Evolutionary conservation across 2,113 vertebrate genomes (phyloP).

Genomic region (Pteronura brasiliensis): DNA sequence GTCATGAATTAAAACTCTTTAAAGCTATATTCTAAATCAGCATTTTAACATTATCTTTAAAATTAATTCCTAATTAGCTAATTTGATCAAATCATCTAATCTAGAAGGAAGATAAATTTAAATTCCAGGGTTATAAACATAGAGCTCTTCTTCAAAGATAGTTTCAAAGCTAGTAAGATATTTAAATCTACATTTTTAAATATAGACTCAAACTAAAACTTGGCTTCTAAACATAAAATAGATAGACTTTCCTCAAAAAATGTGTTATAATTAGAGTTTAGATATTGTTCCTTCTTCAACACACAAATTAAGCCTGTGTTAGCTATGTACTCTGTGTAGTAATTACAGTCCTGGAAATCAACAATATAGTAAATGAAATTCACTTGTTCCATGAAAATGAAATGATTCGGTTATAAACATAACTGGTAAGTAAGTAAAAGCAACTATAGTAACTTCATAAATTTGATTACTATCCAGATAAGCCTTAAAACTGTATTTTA

Average conservation of each 20-base stretch:
- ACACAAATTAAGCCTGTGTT: slow-evolving; percentile 49
- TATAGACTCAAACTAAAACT: background rate
- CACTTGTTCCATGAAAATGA: slow-evolving; percentile 49
- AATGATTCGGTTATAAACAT: slow-evolving; percentile 72
- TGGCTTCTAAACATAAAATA: slow-evolving; percentile 56
- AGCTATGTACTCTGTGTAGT: background rate
- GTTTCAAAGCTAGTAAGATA: slow-evolving; percentile 55
- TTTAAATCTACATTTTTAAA: slow-evolving; percentile 54
- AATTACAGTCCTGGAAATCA: slow-evolving; percentile 46
- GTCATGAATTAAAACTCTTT: slow-evolving; percentile 9
- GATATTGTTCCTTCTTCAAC: slow-evolving; percentile 55
- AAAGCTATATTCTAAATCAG: slow-evolving; percentile 10
- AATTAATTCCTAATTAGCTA: slow-evolving; percentile 41
- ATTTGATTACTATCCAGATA: slow-evolving; percentile 71
- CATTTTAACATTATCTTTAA: slow-evolving; percentile 39
- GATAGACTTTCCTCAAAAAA: slow-evolving; percentile 39
- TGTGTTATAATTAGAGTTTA: slow-evolving; percentile 46
- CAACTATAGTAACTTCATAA: slow-evolving; percentile 63
- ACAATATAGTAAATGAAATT: slow-evolving; percentile 63
- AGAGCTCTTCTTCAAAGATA: background rate
- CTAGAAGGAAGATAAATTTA: slow-evolving; percentile 54
- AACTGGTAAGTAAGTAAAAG: slow-evolving; percentile 67
- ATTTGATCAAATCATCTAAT: slow-evolving; percentile 10
- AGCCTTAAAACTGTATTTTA: slow-evolving; percentile 69
- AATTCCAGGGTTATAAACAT: slow-evolving; percentile 45